Base-by-base conservation (phyloP, 2,113 vertebrate species). In the Dasyornis broadbenti region DNA sequence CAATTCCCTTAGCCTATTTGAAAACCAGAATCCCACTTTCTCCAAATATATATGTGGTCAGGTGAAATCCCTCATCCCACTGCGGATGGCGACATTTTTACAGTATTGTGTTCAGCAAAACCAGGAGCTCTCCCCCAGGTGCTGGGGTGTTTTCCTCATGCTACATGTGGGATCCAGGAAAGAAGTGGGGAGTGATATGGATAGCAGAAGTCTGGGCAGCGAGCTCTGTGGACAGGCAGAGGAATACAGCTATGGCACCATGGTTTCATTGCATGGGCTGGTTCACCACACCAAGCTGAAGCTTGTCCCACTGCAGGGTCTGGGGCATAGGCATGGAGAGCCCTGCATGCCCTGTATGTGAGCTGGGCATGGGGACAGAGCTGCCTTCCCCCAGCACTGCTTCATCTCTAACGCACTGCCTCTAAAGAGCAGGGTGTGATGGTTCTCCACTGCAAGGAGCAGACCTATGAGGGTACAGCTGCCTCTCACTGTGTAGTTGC, bases 1-100 rank as follows among this genome's bases (percentile, higher is more conserved):
- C 52, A 95, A 92, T 96, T 96, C 94, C 90, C 95, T 94, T 86
- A 96, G 82, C 93, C 79, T 92, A 88, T 96, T 96, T 96, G 95
- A 82, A 95, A 96, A 81, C 15, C 39, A 86, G 63, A 92, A 94
- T 86, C 63, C 22, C 35, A 19, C 85, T 91, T 92, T 92, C 78
- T 76, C 60, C 60, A 73, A 54, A 73, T 93, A 75, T 44, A 14
- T 5, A 56, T 7, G 4, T 68, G 73, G 65, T 87, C 81, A 87
- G 65, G 72, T 89, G 65, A 84, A 94, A 84, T 92, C 49, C 69
- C 65, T 94, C 4, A 3, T 81, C 56, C 65, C 2, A 4, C 17
- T 81, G 33, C 68, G 54, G 64, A 33, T 23, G 21, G 77, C 0
- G 0, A 40, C 15, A 40, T 66, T 94, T 91, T 68, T 64, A 83